Evolutionary conservation across 2,888 invertebrate species (phyloP).

Genomic region (Limnephilus rhombicus): DNA sequence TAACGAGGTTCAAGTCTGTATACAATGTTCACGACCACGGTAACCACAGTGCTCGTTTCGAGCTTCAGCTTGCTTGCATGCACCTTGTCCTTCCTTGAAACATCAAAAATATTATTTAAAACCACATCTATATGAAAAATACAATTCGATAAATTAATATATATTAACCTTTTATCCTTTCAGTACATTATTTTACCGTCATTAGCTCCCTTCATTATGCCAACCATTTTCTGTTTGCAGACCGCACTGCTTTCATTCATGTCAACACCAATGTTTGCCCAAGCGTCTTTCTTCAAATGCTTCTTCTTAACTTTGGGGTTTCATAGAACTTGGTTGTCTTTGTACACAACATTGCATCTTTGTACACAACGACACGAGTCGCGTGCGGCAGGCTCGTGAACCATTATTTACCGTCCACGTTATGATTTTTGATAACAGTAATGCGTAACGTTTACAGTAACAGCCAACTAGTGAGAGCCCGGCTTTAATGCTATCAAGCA

Average conservation of each 20-base stretch:
- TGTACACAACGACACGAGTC: neutral
- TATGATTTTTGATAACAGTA: neutral
- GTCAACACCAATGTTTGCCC: neutral
- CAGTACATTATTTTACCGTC: too few relatives aligned
- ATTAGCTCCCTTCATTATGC: neutral
- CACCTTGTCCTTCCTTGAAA: too few relatives aligned
- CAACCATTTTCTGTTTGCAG: too few relatives aligned
- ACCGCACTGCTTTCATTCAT: neutral
- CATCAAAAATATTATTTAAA: too few relatives aligned
- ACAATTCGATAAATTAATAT: too few relatives aligned
- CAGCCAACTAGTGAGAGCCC: neutral
- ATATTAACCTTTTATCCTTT: too few relatives aligned
- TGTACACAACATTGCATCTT: neutral
- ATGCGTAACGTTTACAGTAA: neutral
- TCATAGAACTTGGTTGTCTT: neutral
- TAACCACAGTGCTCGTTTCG: too few relatives aligned
- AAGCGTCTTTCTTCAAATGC: neutral
- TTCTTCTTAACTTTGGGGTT: neutral
- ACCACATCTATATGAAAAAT: too few relatives aligned
- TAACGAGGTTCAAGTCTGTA: neutral
- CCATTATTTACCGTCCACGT: neutral
- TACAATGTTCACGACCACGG: neutral
- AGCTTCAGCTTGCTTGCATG: too few relatives aligned
- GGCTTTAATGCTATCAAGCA: neutral
- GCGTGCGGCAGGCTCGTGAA: too few relatives aligned